Evolutionary conservation across 2,113 vertebrate species (phyloP).

Genomic region (Dasyurus viverrinus): DNA sequence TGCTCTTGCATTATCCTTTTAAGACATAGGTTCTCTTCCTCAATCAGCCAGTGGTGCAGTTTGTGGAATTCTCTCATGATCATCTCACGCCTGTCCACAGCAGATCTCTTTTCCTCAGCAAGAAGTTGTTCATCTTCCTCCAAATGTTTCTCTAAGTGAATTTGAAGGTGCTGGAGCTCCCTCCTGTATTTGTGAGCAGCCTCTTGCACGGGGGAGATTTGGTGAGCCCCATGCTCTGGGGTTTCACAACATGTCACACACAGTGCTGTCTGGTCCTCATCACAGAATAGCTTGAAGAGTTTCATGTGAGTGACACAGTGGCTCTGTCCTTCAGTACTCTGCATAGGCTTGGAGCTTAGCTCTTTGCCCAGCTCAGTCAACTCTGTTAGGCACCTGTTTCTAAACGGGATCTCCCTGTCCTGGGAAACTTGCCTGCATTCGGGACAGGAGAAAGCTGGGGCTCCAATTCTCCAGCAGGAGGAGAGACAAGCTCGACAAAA

Average conservation of each 20-base stretch:
- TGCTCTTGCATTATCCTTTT: neutral
- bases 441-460: neutral
- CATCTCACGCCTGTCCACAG: neutral
- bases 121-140: neutral
- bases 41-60: neutral
- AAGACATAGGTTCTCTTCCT: neutral
- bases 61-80: rapidly evolving
- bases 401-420: neutral
- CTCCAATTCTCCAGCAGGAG: neutral
- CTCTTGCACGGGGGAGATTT: neutral
- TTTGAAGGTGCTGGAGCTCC: neutral
- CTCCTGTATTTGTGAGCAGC: neutral
- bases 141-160: neutral
- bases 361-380: neutral
- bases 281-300: neutral
- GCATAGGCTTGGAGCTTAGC: neutral
- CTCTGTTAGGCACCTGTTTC: neutral
- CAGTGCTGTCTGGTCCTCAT: neutral
- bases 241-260: neutral
- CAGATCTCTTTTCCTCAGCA: neutral
- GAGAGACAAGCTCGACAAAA: too few species aligned
- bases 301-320: neutral
- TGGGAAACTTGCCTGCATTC: neutral
- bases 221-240: neutral
- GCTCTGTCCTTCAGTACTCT: too few species aligned